Conservation (phyloP, 2,888 invertebrate genomes). For the Poecilus cupreus region DNA sequence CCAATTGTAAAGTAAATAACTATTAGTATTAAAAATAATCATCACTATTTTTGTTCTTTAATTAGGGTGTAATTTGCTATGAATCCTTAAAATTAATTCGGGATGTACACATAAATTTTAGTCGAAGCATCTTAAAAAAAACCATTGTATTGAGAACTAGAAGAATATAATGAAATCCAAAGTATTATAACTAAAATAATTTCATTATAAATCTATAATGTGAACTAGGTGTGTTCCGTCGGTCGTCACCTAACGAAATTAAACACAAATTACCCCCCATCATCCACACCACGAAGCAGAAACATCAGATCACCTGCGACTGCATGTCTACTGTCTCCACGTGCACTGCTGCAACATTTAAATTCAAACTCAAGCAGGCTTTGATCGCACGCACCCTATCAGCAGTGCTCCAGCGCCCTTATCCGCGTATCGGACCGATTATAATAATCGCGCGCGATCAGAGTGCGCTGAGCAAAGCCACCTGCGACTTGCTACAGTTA, state of each 20-base stretch:
- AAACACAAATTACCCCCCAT: not conserved
- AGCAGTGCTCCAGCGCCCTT: not conserved
- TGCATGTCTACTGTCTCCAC: not conserved
- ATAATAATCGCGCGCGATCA: constrained; percentile 33
- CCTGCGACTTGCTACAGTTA: constrained; percentile 26
- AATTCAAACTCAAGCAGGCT: not conserved
- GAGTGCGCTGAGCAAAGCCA: constrained; percentile 1
- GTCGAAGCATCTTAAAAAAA: too few species aligned
- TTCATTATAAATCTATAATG: too few species aligned
- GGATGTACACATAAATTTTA: too few species aligned
- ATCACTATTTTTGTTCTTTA: too few species aligned
- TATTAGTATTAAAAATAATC: too few species aligned
- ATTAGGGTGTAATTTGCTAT: too few species aligned
- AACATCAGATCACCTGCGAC: not conserved
- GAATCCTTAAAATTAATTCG: too few species aligned
- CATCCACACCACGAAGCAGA: not conserved
- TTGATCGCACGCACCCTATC: not conserved
- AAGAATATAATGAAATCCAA: too few species aligned
- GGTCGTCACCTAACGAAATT: not conserved
- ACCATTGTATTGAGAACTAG: too few species aligned
- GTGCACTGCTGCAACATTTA: not conserved
- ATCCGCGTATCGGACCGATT: constrained; percentile 44
- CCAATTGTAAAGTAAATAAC: too few species aligned
- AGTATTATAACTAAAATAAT: too few species aligned
- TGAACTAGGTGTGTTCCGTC: too few species aligned